phyloP scores from a whole-genome alignment of 2,113 vertebrate species.

The Ivindomyrus marchei region DNA sequence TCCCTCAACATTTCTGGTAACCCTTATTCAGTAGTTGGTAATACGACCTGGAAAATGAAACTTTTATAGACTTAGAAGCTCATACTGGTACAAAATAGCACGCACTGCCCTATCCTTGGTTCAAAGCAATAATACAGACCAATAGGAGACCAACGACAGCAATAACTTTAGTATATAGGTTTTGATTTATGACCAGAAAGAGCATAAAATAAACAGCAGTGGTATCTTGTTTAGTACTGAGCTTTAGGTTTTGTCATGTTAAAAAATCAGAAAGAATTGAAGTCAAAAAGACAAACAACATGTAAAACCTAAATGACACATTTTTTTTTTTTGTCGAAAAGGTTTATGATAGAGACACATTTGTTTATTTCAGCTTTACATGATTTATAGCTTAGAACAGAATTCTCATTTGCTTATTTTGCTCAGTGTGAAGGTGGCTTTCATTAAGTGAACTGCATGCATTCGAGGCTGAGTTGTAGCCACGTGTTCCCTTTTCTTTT shows the following conservation, averaged over 20 bases:
- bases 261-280: neutral
- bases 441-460: neutral
- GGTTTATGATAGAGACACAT: neutral
- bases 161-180: neutral
- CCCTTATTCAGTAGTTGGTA: neutral
- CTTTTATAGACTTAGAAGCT: neutral
- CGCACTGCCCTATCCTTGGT: neutral
- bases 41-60: neutral
- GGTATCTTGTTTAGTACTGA: neutral
- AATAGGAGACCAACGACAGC: neutral
- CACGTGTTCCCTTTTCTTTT: neutral
- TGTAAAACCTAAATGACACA: neutral
- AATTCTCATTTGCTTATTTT: neutral
- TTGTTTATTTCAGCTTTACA: neutral
- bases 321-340: neutral
- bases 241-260: neutral
- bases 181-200: neutral
- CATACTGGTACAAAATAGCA: neutral
- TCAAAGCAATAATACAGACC: neutral
- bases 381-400: neutral
- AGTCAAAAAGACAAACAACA: neutral
- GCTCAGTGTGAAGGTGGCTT: neutral
- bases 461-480: neutral
- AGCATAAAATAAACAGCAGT: neutral
- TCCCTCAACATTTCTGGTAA: neutral